A percentile compares a stretch with the other conserved stretches of the same genome.
phyloP scores from a whole-genome alignment of 2,113 vertebrate genomes.

The Silurus asotus region DNA sequence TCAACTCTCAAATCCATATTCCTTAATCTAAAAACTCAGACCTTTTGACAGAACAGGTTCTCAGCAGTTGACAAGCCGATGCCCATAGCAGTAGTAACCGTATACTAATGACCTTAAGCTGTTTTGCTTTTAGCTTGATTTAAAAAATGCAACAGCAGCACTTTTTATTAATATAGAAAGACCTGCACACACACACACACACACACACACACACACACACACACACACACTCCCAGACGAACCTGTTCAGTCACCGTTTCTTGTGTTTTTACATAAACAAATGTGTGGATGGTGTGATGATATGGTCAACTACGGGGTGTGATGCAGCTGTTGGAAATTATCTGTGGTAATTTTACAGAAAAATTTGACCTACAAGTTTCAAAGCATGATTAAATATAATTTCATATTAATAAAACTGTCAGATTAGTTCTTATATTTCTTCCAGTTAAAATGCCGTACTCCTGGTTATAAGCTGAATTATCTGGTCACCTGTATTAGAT shows the following conservation, averaged over 20 bases:
- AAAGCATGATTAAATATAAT: neutral
- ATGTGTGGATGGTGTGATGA: neutral
- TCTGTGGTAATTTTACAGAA: neutral
- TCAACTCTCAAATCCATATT: neutral
- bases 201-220: neutral
- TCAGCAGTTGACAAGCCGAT: neutral
- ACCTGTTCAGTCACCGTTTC: neutral
- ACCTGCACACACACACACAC: neutral
- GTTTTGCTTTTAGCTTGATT: neutral
- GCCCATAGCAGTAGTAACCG: neutral
- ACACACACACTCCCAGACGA: neutral
- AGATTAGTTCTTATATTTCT: no score
- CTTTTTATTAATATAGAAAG: neutral
- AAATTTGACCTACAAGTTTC: neutral
- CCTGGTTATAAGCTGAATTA: neutral
- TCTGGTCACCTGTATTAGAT: neutral
- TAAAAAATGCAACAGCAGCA: neutral
- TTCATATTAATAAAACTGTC: neutral
- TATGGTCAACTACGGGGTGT: neutral
- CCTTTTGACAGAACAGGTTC: neutral
- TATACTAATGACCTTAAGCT: neutral
- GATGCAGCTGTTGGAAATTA: conserved; percentile 5
- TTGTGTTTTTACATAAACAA: conserved; percentile 25
- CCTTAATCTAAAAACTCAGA: neutral
- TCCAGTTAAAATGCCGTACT: neutral